Conservation (phyloP, 2,113 vertebrate species). For the Strix aluco region DNA sequence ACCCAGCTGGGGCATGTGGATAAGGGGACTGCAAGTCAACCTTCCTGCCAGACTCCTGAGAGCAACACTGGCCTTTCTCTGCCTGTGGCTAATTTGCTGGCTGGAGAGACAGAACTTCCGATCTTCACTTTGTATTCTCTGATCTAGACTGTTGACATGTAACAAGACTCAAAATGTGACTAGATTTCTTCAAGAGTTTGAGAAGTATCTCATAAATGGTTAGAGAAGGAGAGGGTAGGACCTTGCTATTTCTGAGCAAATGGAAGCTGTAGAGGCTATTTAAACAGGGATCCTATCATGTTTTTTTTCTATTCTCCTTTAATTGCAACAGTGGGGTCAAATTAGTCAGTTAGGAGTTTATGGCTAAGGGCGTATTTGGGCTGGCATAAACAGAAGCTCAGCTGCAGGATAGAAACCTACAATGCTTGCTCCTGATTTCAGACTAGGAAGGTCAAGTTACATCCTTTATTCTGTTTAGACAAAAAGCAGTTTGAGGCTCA, state of each 20-base stretch:
- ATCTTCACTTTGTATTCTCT: background rate
- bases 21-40: rapidly evolving
- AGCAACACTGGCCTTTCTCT: background rate
- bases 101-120: background rate
- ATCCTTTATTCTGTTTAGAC: background rate
- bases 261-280: background rate
- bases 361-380: background rate
- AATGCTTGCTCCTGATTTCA: background rate
- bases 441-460: background rate
- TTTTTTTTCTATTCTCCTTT: background rate
- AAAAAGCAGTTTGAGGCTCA: background rate
- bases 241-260: background rate
- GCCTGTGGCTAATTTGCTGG: background rate
- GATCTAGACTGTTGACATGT: background rate
- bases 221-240: background rate
- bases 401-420: background rate
- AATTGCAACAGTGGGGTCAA: background rate
- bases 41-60: background rate
- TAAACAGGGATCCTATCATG: background rate
- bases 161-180: background rate
- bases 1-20: rapidly evolving
- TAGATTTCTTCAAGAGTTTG: background rate
- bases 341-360: background rate
- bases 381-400: background rate
- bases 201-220: background rate